Evolutionary conservation across 2,113 vertebrate species (phyloP).

Genomic region (Oryzias curvinotus): DNA sequence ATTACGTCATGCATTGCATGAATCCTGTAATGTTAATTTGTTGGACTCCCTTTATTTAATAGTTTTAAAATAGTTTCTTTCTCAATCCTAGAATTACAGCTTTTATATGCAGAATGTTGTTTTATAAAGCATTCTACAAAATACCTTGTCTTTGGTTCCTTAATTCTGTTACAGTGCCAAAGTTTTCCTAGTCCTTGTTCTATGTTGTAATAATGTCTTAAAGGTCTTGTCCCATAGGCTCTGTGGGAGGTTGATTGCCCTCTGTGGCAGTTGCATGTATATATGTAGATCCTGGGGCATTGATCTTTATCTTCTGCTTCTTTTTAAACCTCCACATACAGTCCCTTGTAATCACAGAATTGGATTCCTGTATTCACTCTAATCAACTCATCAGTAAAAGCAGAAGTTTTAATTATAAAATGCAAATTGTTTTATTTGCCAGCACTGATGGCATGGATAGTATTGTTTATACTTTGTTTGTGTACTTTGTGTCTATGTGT

Average conservation of each 20-base stretch:
- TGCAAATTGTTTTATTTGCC: background rate
- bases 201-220: constrained; percentile 11
- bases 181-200: constrained; percentile 27
- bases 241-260: constrained; percentile 33
- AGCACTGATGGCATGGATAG: background rate
- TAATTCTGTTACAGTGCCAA: constrained; percentile 18
- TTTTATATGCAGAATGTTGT: background rate
- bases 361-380: background rate
- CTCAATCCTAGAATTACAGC: too few species aligned
- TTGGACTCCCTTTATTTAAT: background rate
- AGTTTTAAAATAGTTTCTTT: too few species aligned
- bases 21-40: constrained; percentile 11
- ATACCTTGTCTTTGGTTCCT: background rate
- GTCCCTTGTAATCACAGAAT: background rate
- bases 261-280: constrained; percentile 19
- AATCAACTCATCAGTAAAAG: background rate
- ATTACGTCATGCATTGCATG: background rate
- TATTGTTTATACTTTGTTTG: background rate
- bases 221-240: constrained; percentile 6
- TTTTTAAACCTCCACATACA: constrained; percentile 6
- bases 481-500: too few species aligned
- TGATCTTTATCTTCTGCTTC: constrained; percentile 8
- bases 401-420: background rate
- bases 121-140: constrained; percentile 1
- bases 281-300: constrained; percentile 14